A percentile compares a stretch with the other conserved stretches of the same genome.
phyloP scores from a whole-genome alignment of 2,797 vertebrate genomes.

The Anisognathus igniventris region DNA sequence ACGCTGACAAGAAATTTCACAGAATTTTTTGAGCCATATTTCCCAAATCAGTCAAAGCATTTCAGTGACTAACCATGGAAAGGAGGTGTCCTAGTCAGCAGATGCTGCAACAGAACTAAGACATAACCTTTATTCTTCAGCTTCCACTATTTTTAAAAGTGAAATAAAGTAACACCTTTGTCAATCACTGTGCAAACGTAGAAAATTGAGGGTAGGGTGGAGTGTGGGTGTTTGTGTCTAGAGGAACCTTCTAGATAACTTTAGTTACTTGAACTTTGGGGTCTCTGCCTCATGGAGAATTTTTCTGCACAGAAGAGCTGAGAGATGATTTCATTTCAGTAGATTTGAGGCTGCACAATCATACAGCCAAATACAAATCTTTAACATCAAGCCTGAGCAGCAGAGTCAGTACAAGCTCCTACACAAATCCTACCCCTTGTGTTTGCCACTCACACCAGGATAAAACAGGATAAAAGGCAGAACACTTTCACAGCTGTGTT shows the following conservation, averaged over 20 bases:
- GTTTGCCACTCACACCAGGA: background rate
- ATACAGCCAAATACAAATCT: background rate
- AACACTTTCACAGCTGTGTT: background rate
- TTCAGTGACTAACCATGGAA: background rate
- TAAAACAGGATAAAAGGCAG: background rate
- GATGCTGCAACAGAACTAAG: background rate
- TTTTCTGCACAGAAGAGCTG: background rate
- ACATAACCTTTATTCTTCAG: background rate
- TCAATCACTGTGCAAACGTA: background rate
- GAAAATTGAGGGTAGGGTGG: background rate
- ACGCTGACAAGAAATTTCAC: background rate
- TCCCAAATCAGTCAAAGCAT: background rate
- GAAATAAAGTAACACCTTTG: background rate
- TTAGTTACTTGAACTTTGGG: background rate
- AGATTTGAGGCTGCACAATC: background rate
- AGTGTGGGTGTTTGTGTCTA: background rate
- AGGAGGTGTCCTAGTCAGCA: background rate
- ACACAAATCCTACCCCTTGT: background rate
- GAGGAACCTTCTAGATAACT: background rate
- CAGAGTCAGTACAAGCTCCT: background rate
- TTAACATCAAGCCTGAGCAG: background rate
- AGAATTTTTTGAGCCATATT: background rate
- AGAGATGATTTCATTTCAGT: background rate
- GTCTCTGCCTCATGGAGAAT: background rate
- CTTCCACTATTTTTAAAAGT: background rate